Evolutionary conservation across 2,113 vertebrate genomes (phyloP).

Genomic region (Jacana jacana): DNA sequence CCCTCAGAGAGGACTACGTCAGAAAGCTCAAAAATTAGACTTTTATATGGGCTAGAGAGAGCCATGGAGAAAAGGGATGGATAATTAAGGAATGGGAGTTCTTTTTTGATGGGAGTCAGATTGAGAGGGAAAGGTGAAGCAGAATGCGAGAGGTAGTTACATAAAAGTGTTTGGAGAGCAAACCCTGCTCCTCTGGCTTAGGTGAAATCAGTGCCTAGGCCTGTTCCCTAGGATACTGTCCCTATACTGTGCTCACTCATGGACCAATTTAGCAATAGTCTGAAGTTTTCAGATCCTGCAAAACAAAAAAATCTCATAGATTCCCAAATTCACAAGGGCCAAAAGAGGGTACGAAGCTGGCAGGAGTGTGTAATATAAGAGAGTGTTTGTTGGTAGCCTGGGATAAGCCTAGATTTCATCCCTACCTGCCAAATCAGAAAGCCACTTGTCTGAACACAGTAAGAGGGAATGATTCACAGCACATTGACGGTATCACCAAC

Average conservation of each 20-base stretch:
- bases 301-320: neutral
- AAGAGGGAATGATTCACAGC: neutral
- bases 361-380: neutral
- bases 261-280: neutral
- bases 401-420: neutral
- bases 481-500: neutral
- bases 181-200: neutral
- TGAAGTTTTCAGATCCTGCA: slow-evolving; percentile 5
- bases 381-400: neutral
- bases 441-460: neutral
- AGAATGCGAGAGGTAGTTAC: neutral
- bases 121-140: neutral
- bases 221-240: neutral
- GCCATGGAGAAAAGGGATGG: neutral
- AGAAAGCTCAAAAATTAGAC: neutral
- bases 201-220: neutral
- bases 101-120: fast-evolving
- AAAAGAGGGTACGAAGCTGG: neutral
- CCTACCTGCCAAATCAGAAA: neutral
- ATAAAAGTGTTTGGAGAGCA: neutral
- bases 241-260: neutral
- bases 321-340: neutral
- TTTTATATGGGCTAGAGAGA: neutral
- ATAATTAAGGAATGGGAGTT: neutral
- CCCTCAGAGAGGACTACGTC: neutral